Conservation (phyloP, 2,888 invertebrate species). For the Fragum whitleyi region DNA sequence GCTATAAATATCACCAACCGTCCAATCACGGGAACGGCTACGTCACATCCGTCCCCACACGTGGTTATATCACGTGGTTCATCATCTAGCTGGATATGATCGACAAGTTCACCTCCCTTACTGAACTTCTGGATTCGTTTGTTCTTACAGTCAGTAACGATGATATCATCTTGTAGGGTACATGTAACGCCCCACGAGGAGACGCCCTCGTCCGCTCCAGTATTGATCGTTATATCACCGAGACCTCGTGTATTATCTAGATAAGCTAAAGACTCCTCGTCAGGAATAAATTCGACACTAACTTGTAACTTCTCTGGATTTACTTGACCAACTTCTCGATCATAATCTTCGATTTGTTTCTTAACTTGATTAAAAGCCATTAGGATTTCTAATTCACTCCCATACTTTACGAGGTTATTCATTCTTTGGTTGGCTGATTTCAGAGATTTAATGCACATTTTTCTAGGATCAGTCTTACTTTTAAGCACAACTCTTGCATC, state of each 20-base stretch:
- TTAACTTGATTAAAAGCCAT: conserved; percentile 68
- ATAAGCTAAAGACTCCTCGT: conserved; percentile 68
- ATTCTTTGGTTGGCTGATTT: conserved; percentile 73
- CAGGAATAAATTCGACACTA: conserved; percentile 67
- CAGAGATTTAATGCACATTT: conserved; percentile 67
- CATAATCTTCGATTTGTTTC: conserved; percentile 67
- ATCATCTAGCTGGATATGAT: conserved; percentile 78
- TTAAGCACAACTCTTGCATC: conserved; percentile 60
- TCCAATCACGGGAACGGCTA: conserved; percentile 76
- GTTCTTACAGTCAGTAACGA: conserved; percentile 78
- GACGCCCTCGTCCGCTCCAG: conserved; percentile 70
- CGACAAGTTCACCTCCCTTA: conserved; percentile 76
- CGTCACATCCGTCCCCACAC: conserved; percentile 72
- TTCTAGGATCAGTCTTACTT: conserved; percentile 63
- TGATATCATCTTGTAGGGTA: conserved; percentile 76
- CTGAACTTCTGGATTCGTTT: conserved; percentile 78
- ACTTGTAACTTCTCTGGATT: conserved; percentile 64
- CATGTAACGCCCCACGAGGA: conserved; percentile 78
- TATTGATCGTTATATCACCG: conserved; percentile 68
- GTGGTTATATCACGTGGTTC: conserved; percentile 78
- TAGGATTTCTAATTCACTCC: conserved; percentile 77
- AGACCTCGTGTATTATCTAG: conserved; percentile 63
- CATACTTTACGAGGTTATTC: conserved; percentile 74
- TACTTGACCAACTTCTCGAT: conserved; percentile 56
- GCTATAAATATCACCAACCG: conserved; percentile 74